Conservation (phyloP, 2,888 invertebrate species). For the Fragum sueziense region DNA sequence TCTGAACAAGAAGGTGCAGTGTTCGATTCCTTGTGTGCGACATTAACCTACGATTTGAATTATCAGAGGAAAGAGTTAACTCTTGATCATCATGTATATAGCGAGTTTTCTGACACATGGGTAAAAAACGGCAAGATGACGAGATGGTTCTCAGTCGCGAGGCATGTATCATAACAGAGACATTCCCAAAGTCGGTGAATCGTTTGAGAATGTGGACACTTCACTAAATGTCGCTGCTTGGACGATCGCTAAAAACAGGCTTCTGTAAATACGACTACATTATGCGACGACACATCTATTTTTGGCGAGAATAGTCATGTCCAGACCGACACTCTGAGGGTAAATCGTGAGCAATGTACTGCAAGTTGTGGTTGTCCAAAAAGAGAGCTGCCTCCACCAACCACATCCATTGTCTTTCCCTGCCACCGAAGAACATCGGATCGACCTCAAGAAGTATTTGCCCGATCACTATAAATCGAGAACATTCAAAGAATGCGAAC, state of each 20-base stretch:
- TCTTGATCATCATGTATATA: not conserved
- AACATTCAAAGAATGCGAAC: slow-evolving; percentile 10
- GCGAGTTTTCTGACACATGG: not conserved
- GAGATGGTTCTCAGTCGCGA: not conserved
- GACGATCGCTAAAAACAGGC: not conserved
- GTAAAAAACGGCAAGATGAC: not conserved
- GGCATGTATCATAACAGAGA: slow-evolving; percentile 59
- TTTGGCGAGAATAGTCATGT: not conserved
- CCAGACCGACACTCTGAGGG: not conserved
- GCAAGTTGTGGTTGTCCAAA: not conserved
- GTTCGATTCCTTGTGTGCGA: slow-evolving; percentile 26
- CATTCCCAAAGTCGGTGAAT: too few relatives aligned
- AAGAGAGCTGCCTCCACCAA: not conserved
- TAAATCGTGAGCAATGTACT: not conserved
- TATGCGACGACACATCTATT: not conserved
- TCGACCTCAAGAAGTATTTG: not conserved
- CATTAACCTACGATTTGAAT: not conserved
- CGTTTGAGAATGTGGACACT: too few relatives aligned
- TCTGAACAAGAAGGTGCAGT: slow-evolving; percentile 4
- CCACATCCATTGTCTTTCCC: not conserved
- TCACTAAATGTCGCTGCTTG: too few relatives aligned
- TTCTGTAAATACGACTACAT: not conserved
- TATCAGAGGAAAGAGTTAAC: not conserved
- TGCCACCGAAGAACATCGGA: not conserved
- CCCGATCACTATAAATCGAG: slow-evolving; percentile 1